Percentiles rank a stretch among this genome's conserved stretches.
Evolutionary conservation across 2,797 vertebrate genomes (phyloP).

Genomic region (Schizopygopsis pylzovi): DNA sequence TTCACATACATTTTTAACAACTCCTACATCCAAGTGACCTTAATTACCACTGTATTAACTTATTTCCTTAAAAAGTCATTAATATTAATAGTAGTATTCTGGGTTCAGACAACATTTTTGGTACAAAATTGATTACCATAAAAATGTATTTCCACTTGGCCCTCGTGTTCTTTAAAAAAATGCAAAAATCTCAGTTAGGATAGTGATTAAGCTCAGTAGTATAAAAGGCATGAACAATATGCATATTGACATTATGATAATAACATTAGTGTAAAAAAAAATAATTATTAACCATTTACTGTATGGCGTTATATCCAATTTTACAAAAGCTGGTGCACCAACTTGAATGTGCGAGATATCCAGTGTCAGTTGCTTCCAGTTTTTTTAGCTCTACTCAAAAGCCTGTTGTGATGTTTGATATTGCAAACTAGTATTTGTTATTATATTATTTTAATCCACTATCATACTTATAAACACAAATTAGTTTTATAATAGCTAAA

Average conservation of each 20-base stretch:
- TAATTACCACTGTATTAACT: background rate
- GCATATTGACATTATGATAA: background rate
- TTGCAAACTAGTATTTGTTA: background rate
- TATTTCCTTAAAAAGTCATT: background rate
- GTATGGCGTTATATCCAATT: background rate
- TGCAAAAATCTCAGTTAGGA: background rate
- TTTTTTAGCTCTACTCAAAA: background rate
- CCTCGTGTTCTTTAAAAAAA: background rate
- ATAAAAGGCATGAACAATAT: background rate
- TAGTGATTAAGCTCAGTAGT: no score
- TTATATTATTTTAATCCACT: background rate
- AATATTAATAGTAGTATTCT: background rate
- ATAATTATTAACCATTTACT: background rate
- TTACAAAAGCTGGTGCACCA: background rate
- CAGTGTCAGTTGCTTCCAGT: background rate
- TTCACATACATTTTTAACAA: background rate
- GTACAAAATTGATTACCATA: background rate
- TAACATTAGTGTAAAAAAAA: background rate
- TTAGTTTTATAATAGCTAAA: background rate
- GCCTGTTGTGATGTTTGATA: background rate
- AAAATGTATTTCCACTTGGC: background rate
- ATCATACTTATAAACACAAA: background rate
- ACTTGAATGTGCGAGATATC: background rate
- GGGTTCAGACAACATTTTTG: background rate
- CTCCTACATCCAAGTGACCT: background rate